Base-by-base conservation (phyloP, 2,797 vertebrate genomes). In the Pelodytes ibericus region DNA sequence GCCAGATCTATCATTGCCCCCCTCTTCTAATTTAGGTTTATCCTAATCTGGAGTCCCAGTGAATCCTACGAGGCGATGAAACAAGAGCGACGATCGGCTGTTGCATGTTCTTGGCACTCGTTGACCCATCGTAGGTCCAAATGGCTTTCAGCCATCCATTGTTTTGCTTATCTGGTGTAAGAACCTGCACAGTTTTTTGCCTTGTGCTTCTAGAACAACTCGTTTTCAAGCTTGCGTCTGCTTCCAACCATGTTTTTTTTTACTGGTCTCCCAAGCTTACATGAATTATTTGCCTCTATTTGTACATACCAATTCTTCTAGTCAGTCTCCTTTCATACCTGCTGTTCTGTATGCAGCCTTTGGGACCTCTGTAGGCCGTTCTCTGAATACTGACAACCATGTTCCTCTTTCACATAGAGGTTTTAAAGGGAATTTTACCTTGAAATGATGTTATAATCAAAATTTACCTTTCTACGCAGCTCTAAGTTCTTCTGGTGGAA, bases 51-150 rank as follows among this genome's bases (percentile, higher is more conserved):
- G 13, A 26, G 30, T 27, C 66, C 65, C 69, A 75, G 30, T 9
- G 33, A 62, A 75, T 61, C 33, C 30, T 59, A 51, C 20, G 31
- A 57, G 58, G 63, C 1, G 20, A 11, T 26, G 47, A 10, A 20
- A 58, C 41, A 27, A 36, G 62, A 57, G 57, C 53, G 26, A 39
- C n/a, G 62, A 56, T 53, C 62, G 61, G 62, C 72, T 74, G 22
- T n/a, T 39, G 72, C 51, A 27, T 69, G 56, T 62, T 26, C 41
- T 49, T 70, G 58, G 66, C 58, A 70, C 41, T 15, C 22, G 20
- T 36, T 36, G 51, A 66, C 65, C 70, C 74, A 68, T 51, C 26
- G 39, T 58, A 27, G 30, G 58, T 58, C 64, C 73, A 75, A 61
- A 57, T 56, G 74, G 44, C 60, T 66, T 33, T 58, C 33, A 27